Evolutionary conservation across 2,113 vertebrate species (phyloP).

Genomic region (Dipodomys spectabilis): DNA sequence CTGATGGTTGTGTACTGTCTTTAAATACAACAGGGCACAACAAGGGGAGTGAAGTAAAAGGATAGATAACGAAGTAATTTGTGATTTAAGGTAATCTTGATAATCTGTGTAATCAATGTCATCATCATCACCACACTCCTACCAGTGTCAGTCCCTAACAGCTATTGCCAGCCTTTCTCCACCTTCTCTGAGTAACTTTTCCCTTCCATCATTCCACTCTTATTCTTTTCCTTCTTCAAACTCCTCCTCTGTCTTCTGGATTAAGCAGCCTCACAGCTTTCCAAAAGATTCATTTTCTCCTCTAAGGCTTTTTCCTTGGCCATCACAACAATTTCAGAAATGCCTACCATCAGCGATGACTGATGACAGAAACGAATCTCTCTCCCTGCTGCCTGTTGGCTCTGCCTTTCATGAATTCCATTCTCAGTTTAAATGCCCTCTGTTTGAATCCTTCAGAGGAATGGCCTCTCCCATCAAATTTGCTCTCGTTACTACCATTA

Average conservation of each 20-base stretch:
- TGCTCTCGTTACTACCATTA: not conserved
- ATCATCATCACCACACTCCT: no score
- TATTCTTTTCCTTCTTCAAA: slow-evolving; percentile 15
- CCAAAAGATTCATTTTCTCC: slow-evolving; percentile 62
- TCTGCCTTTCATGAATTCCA: slow-evolving; percentile 20
- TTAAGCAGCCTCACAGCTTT: slow-evolving; percentile 37
- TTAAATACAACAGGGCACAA: not conserved
- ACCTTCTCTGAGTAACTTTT: not conserved
- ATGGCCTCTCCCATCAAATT: not conserved
- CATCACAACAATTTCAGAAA: slow-evolving; percentile 61
- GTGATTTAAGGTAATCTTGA: not conserved
- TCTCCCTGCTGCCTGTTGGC: not conserved
- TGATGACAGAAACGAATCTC: slow-evolving; percentile 46
- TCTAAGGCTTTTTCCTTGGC: slow-evolving; percentile 62
- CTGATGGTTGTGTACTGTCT: slow-evolving; percentile 4
- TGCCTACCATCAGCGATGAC: not conserved
- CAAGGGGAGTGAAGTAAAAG: not conserved
- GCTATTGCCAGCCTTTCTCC: not conserved
- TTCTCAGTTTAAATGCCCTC: not conserved
- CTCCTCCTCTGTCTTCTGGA: slow-evolving; percentile 5
- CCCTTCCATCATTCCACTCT: not conserved
- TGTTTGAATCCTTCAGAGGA: not conserved
- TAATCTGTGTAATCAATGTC: not conserved
- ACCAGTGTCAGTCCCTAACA: not conserved
- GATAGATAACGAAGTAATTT: not conserved